Percentiles rank a stretch among this genome's conserved stretches.
These are phyloP conservation scores for Aspidapion aeneum DNA, from an alignment of 2,888 invertebrate genomes.

Conservation along the genomic window DNA sequence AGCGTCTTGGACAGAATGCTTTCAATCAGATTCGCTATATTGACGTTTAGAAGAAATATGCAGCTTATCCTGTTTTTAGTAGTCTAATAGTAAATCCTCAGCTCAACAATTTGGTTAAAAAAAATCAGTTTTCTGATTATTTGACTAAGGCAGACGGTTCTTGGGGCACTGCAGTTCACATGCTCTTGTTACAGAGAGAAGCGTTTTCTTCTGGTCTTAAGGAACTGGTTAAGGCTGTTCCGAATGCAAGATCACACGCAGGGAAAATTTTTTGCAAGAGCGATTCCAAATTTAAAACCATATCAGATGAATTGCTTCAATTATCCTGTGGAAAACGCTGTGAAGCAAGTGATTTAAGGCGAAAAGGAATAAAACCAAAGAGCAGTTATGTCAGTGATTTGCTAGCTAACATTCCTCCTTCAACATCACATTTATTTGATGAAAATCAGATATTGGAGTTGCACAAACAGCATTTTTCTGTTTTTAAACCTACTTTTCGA, in stretches of 20 bases:
- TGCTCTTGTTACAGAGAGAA: background rate
- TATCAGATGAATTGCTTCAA: background rate
- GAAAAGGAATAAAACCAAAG: too few species aligned
- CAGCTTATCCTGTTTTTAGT: background rate
- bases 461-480: background rate
- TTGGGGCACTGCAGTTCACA: background rate
- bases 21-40: background rate
- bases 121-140: background rate
- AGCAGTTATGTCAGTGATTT: too few species aligned
- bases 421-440: background rate
- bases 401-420: too few species aligned
- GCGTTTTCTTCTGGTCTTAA: too few species aligned
- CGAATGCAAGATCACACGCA: too few species aligned
- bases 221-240: too few species aligned
- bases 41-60: background rate
- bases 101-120: background rate
- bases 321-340: background rate
- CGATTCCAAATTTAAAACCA: background rate
- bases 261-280: background rate
- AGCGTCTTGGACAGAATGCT: background rate
- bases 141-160: background rate
- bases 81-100: background rate
- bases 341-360: background rate
- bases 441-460: background rate
- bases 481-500: background rate